Base-by-base conservation (phyloP, 2,797 vertebrate genomes). In the Sitta carolinensis region DNA sequence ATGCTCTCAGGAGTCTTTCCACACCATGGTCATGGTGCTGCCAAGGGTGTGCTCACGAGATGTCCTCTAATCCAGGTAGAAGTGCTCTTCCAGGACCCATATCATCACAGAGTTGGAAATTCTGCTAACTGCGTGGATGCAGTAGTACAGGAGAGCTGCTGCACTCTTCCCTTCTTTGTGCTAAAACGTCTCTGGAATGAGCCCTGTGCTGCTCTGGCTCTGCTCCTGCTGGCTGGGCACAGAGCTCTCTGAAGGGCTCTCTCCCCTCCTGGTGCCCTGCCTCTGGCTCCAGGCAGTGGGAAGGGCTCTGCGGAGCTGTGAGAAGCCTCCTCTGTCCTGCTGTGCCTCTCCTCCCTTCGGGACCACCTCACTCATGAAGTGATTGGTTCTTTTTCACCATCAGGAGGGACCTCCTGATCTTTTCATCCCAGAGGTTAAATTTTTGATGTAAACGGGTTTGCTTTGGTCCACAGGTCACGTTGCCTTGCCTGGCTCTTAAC, bases 71-170 rank as follows among this genome's bases (percentile, higher is more conserved):
- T 80, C 82, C 7, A 1, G 81, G 89, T 36, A 87, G 85, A 91
- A 95, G 51, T 75, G 59, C 87, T 93, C 40, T 93, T 95, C 90
- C 86, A 92, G 93, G 86, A 95, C 87, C 88, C 12, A 0, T 86
- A 19, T 72, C 76, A 52, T 92, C 84, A 83, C 0, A 27, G 94
- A 81, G 66, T 4, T 79, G 36, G 80, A 63, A 72, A 45, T 69
- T 73, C 70, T 82, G 86, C 83, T 90, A 82, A 5, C 55, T 17
- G 73, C 73, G 54, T 66, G 83, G 90, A 47, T 36, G 63, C 68
- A 57, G 80, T 12, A 17, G 7, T 7, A 55, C 69, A 55, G 84
- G 79, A 80, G 10, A 50, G 79, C 80, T 50, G 12, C 30, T 1
- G 1, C 4, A 3, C 19, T 34, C 59, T 74, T 73, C 27, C 61